Evolutionary conservation across 2,888 invertebrate genomes (phyloP), one percentile per base, ranked within the genome.

Genomic region (Ophion obscuratus): DNA sequence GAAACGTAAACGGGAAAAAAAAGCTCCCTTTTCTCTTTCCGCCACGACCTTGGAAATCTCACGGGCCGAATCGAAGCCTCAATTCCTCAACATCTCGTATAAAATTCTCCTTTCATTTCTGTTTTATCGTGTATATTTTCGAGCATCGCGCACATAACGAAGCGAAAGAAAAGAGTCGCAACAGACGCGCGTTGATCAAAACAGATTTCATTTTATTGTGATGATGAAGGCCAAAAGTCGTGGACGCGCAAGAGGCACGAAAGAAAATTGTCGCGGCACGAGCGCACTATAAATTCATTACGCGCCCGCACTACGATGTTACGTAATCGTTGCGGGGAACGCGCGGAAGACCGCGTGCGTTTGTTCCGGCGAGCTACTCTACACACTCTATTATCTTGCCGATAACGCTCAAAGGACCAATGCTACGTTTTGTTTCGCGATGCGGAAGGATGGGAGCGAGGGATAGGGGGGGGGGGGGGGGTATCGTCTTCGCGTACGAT

Each of bases 281-380:
- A 71, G 79, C 82, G 67, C 79, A 53, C 79, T 61, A 53, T 82
- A 82, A 82, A 85, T 82, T 82, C 59, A 85, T 82, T 82, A 66
- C n/a, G 64, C 79, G 64, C 79, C 47, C 47, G 62, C n/a, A 36
- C 44, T 66, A 53, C 27, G 27, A 27, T 53, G 71, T 85, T 76
- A 85, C 74, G 81, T 70, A 66, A 76, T 75, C 79, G 53, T 27
- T 47, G 79, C 27, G 82, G 79, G 73, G 68, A 62, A 36, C 27
- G 24, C 53, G 53, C 3, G 40, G 40, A 40, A 59, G 61, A 71
- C 27, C 70, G 71, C 71, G 71, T 47, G 70, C 9, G 7, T 79
- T 64, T 64, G 47, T 66, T 76, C 76, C 44, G 80, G 27, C 53
- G 74, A 68, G 67, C 62, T 36, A 76, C 44, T 75, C 1, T 66